These are phyloP conservation scores for Dermatemys mawii DNA, from an alignment of 2,113 vertebrate species.

Conservation along the genomic window DNA sequence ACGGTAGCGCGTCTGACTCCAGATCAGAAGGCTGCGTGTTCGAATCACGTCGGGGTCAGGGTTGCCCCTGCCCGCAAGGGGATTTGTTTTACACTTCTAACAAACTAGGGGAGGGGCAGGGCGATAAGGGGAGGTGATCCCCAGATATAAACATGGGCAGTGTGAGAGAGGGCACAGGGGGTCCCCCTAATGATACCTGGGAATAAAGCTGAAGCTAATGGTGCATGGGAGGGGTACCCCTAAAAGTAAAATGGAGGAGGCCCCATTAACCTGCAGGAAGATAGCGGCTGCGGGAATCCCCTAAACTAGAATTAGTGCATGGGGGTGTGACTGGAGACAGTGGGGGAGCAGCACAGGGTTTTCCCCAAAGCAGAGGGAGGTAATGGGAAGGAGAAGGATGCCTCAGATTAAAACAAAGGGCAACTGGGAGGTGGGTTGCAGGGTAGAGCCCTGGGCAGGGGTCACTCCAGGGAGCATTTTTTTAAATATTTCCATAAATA, in stretches of 20 bases:
- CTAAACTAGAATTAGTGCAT: neutral
- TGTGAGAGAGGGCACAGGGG: rapidly evolving
- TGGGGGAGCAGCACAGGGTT: too few species aligned
- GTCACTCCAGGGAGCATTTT: too few species aligned
- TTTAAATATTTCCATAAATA: too few species aligned
- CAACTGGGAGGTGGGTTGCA: rapidly evolving
- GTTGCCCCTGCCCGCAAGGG: rapidly evolving
- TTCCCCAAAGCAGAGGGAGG: neutral
- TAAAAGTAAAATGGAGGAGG: too few species aligned
- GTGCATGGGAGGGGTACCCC: neutral
- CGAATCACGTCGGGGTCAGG: slow-evolving; percentile 81
- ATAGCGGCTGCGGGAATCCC: neutral
- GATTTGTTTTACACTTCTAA: neutral
- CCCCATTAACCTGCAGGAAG: too few species aligned
- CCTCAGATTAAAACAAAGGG: neutral
- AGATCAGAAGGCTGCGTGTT: slow-evolving; percentile 84
- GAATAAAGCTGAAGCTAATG: neutral
- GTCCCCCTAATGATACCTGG: too few species aligned
- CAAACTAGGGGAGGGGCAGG: rapidly evolving
- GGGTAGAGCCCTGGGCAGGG: rapidly evolving
- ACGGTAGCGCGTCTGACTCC: slow-evolving; percentile 83
- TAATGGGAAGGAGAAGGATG: neutral
- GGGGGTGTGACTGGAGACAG: neutral
- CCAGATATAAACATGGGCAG: too few species aligned
- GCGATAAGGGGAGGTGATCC: neutral